These are phyloP conservation scores for Lepidocyrtoides sp. DNA, from an alignment of 2,888 invertebrate genomes.

Conservation along the genomic window DNA sequence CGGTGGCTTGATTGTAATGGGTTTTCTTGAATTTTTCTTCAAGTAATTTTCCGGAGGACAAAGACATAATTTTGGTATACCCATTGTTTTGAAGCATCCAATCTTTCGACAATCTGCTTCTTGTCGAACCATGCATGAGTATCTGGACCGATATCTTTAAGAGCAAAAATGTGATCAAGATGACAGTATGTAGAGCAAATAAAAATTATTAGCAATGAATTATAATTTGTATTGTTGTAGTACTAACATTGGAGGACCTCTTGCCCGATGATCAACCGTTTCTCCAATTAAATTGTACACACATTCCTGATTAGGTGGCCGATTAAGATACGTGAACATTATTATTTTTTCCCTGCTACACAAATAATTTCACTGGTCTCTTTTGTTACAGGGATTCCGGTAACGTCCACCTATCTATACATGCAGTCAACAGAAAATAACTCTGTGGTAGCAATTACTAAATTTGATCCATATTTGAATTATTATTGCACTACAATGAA, in stretches of 20 bases:
- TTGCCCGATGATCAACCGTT: slow-evolving; percentile 59
- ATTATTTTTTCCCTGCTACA: not conserved
- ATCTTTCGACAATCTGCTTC: slow-evolving; percentile 77
- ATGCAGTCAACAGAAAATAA: no score
- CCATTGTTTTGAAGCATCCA: slow-evolving; percentile 88
- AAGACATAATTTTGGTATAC: slow-evolving; percentile 89
- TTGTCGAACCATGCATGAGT: slow-evolving; percentile 80
- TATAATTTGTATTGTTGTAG: not conserved
- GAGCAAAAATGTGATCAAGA: no score
- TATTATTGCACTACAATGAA: no score
- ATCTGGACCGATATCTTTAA: slow-evolving; percentile 81
- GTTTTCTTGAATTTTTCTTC: slow-evolving; percentile 89
- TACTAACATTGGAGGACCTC: slow-evolving; percentile 86
- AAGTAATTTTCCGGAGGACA: slow-evolving; percentile 89
- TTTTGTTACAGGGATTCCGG: no score
- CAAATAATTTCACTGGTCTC: no score
- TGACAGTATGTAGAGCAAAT: no score
- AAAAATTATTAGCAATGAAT: not conserved
- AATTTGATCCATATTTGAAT: no score
- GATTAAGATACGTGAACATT: slow-evolving; percentile 82
- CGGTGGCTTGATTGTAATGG: slow-evolving; percentile 81
- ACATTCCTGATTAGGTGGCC: slow-evolving; percentile 89
- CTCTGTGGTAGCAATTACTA: no score
- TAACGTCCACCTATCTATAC: no score
- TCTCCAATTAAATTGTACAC: slow-evolving; percentile 88